Conservation (phyloP, 64 coral and sea anemone species). For the Montipora capricornis region DNA sequence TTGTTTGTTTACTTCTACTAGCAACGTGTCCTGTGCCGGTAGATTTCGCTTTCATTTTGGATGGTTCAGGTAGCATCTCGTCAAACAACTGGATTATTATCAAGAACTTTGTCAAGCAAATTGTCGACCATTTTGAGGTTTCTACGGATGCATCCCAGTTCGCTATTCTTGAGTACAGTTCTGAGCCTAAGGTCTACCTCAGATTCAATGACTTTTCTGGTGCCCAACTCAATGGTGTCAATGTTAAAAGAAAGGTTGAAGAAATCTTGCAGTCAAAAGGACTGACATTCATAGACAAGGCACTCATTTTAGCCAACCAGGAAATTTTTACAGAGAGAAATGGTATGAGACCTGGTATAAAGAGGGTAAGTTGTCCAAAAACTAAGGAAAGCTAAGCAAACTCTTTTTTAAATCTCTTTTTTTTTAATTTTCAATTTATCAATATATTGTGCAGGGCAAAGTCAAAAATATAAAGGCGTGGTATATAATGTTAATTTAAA, state of each 20-base stretch:
- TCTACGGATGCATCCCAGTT: slow-evolving; percentile 39
- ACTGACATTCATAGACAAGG: slow-evolving; percentile 66
- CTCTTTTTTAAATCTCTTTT: background rate
- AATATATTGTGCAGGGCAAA: too few species aligned
- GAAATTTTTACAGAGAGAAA: slow-evolving; percentile 37
- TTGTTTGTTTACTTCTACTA: background rate
- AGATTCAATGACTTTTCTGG: slow-evolving; percentile 45
- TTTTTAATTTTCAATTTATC: too few species aligned
- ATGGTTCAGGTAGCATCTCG: slow-evolving; percentile 60
- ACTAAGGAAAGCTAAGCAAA: background rate
- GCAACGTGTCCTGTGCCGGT: slow-evolving; percentile 52
- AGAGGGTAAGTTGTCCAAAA: background rate
- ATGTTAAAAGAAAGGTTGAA: slow-evolving; percentile 59
- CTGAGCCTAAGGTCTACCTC: slow-evolving; percentile 31
- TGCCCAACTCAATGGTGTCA: slow-evolving; percentile 49
- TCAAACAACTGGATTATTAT: slow-evolving; percentile 29
- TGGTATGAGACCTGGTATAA: slow-evolving; percentile 42
- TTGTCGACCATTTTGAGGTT: slow-evolving; percentile 37
- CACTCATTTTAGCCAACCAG: slow-evolving; percentile 11
- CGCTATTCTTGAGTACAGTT: slow-evolving; percentile 54
- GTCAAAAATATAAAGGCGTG: too few species aligned
- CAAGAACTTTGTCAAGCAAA: slow-evolving; percentile 34
- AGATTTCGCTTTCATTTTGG: slow-evolving; percentile 65
- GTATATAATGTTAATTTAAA: too few species aligned
- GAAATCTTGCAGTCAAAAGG: slow-evolving; percentile 55